Conservation (phyloP, 2,888 invertebrate species). For the Xestobium rufovillosum region DNA sequence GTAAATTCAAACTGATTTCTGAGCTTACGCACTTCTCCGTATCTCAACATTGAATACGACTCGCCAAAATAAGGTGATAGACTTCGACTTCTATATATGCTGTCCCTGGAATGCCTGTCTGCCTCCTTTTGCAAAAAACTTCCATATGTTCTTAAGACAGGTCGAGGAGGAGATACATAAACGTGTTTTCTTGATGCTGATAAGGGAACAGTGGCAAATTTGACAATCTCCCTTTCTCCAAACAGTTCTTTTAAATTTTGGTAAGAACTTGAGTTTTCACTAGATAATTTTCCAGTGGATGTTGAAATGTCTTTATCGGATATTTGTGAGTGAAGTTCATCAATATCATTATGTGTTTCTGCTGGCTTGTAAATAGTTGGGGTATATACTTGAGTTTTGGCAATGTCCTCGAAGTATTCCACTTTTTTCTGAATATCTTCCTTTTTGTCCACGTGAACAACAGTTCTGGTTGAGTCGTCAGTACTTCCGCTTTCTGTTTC, state of each 20-base stretch:
- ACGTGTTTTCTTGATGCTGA: constrained; percentile 43
- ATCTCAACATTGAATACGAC: constrained; percentile 62
- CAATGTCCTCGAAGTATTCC: constrained; percentile 70
- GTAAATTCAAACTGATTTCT: constrained; percentile 69
- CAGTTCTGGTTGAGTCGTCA: constrained; percentile 63
- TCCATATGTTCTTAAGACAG: constrained; percentile 36
- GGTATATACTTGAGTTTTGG: constrained; percentile 45
- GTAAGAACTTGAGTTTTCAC: constrained; percentile 54
- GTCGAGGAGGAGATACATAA: constrained; percentile 44
- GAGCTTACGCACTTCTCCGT: constrained; percentile 72
- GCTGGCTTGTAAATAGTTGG: constrained; percentile 44
- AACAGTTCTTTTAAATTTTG: constrained; percentile 75
- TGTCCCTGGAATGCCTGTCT: constrained; percentile 53
- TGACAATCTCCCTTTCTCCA: constrained; percentile 61
- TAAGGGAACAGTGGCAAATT: constrained; percentile 50
- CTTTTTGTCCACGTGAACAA: constrained; percentile 53
- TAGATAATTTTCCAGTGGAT: constrained; percentile 37
- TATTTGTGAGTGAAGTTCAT: constrained; percentile 44
- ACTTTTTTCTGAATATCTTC: constrained; percentile 66
- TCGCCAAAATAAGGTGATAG: constrained; percentile 66
- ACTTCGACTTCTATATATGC: constrained; percentile 62
- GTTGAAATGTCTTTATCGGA: too few species aligned
- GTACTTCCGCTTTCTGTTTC: constrained; percentile 68
- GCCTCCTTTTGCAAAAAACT: constrained; percentile 43
- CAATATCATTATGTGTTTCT: constrained; percentile 39